Evolutionary conservation across 2,888 invertebrate species (phyloP).

Genomic region (Sarcophaga variegata): DNA sequence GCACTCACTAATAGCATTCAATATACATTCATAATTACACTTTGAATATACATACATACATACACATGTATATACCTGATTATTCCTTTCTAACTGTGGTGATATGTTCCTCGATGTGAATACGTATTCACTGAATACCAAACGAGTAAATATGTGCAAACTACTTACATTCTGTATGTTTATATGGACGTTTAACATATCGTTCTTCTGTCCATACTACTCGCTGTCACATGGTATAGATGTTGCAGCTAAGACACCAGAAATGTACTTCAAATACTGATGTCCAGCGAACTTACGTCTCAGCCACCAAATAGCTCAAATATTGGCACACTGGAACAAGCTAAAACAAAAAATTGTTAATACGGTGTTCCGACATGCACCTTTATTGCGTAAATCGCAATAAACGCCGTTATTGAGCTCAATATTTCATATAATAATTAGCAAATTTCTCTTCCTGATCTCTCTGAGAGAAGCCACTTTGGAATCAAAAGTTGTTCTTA

Average conservation of each 20-base stretch:
- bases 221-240: too few species aligned
- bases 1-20: slow-evolving; percentile 57
- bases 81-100: slow-evolving; percentile 19
- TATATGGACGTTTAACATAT: background rate
- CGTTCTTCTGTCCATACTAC: background rate
- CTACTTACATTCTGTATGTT: slow-evolving; percentile 73
- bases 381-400: too few species aligned
- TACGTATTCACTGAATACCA: slow-evolving; percentile 53
- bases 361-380: too few species aligned
- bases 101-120: slow-evolving; percentile 26
- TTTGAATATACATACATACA: background rate
- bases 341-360: too few species aligned
- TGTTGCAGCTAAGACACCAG: background rate
- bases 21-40: background rate
- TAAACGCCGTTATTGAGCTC: too few species aligned
- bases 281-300: slow-evolving; percentile 57
- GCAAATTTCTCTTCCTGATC: too few species aligned
- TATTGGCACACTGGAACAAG: background rate
- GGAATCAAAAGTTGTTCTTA: too few species aligned
- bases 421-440: too few species aligned
- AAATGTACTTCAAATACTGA: slow-evolving; percentile 42
- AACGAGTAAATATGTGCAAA: slow-evolving; percentile 75
- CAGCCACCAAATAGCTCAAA: slow-evolving; percentile 20
- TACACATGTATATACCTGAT: background rate
- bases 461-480: too few species aligned